Evolutionary conservation across 2,113 vertebrate genomes (phyloP).

Genomic region (Platichthys stellatus): DNA sequence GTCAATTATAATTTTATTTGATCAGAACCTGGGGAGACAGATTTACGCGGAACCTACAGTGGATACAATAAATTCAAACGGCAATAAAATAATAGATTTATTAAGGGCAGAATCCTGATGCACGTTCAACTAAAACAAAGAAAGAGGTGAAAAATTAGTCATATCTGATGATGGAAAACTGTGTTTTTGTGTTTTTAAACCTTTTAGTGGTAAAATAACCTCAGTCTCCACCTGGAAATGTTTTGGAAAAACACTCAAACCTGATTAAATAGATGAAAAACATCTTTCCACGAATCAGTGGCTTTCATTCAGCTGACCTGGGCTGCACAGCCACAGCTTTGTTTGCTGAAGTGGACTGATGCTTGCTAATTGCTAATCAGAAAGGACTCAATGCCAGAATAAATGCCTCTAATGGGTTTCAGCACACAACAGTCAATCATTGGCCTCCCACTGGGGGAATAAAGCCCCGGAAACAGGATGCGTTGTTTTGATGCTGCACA

Average conservation of each 20-base stretch:
- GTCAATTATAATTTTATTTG: too few relatives aligned
- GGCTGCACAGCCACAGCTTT: not conserved
- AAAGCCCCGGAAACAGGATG: constrained; percentile 27
- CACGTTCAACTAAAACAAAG: not conserved
- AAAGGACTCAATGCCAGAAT: constrained; percentile 24
- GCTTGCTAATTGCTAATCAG: constrained; percentile 55
- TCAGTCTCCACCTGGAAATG: not conserved
- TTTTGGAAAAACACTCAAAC: not conserved
- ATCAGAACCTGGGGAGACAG: too few relatives aligned
- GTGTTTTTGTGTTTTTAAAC: not conserved
- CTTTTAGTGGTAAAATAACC: not conserved
- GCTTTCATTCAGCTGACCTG: constrained; percentile 34
- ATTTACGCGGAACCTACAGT: too few relatives aligned
- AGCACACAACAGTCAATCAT: constrained; percentile 45
- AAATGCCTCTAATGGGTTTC: constrained; percentile 54
- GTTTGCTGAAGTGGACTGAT: constrained; percentile 47
- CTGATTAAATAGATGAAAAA: constrained; percentile 18
- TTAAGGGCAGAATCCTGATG: too few relatives aligned
- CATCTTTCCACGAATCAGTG: constrained; percentile 29
- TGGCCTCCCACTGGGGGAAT: constrained; percentile 24
- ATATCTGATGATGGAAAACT: not conserved
- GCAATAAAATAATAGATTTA: too few relatives aligned
- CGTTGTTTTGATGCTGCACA: constrained; percentile 30
- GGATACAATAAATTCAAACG: too few relatives aligned
- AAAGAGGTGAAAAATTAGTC: not conserved